These are phyloP conservation scores for Miltochrista miniata DNA, from an alignment of 2,888 invertebrate species.

Conservation along the genomic window DNA sequence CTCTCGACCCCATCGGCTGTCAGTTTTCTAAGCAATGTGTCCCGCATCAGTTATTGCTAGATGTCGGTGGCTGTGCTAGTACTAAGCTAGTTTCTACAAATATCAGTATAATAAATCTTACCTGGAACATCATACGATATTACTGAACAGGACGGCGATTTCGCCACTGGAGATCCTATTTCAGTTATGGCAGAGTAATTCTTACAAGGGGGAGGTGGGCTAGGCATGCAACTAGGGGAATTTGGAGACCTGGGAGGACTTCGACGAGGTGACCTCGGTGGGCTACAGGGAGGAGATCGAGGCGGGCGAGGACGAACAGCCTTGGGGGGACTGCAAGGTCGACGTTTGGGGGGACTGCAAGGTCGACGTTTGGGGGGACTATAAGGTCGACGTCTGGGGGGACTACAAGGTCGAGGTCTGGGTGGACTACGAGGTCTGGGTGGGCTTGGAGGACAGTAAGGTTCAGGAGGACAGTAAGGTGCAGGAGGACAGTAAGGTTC, in stretches of 20 bases:
- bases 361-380: neutral
- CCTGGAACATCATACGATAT: constrained; percentile 1
- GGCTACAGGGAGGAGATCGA: neutral
- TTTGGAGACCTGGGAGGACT: neutral
- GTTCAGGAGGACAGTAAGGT: neutral
- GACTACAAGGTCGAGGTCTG: neutral
- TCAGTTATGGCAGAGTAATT: neutral
- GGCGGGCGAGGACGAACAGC: neutral
- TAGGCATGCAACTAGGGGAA: neutral
- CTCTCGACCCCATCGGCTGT: no score
- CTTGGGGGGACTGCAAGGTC: neutral
- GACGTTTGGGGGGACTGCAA: neutral
- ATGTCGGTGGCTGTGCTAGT: no score
- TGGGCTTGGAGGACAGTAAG: neutral
- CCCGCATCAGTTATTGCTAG: no score
- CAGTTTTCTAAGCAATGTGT: no score
- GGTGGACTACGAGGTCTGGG: neutral
- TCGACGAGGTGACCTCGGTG: neutral
- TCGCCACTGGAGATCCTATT: neutral
- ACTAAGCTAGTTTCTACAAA: no score
- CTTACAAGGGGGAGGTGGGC: neutral
- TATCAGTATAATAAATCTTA: no score
- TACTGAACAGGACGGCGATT: constrained; percentile 2
- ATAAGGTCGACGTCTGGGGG: neutral
- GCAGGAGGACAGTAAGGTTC: neutral